Conservation (phyloP, 2,888 invertebrate species). For the Ectemnius lituratus region DNA sequence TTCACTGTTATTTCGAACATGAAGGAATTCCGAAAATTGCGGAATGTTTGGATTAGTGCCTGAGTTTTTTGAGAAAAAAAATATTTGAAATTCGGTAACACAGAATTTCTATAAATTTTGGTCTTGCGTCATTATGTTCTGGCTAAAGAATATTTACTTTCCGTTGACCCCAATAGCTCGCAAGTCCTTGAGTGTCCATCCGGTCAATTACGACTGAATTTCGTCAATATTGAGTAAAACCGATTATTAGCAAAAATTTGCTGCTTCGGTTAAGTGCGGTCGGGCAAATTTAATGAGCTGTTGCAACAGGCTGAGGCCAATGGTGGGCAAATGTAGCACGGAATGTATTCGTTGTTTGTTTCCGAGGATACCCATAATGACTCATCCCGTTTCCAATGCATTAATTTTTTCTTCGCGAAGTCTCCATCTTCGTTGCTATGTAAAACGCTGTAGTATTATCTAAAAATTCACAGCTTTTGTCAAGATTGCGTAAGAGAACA, state of each 20-base stretch:
- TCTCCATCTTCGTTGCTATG: not conserved
- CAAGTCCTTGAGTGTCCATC: too few species aligned
- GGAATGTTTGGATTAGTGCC: too few species aligned
- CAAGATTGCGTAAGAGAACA: not conserved
- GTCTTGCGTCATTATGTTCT: too few species aligned
- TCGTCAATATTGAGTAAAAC: not conserved
- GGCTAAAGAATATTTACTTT: too few species aligned
- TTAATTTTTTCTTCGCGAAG: not conserved
- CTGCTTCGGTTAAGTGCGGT: not conserved
- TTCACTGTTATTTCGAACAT: too few species aligned
- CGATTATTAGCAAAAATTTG: slow-evolving; percentile 6
- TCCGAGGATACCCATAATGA: not conserved
- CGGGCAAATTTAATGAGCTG: slow-evolving; percentile 33
- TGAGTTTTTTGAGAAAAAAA: too few species aligned
- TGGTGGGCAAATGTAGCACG: slow-evolving; percentile 19
- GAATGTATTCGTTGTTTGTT: slow-evolving; percentile 26
- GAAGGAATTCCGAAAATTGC: too few species aligned
- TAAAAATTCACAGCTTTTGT: too few species aligned
- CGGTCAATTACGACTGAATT: not conserved
- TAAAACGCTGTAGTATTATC: too few species aligned
- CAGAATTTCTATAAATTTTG: too few species aligned
- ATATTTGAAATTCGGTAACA: too few species aligned
- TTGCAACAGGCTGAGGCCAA: slow-evolving; percentile 29
- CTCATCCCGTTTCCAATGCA: not conserved
- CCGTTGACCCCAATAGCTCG: too few species aligned